Conservation (phyloP, 1,140 invertebrate genomes). For the Drosophila yakuba region DNA sequence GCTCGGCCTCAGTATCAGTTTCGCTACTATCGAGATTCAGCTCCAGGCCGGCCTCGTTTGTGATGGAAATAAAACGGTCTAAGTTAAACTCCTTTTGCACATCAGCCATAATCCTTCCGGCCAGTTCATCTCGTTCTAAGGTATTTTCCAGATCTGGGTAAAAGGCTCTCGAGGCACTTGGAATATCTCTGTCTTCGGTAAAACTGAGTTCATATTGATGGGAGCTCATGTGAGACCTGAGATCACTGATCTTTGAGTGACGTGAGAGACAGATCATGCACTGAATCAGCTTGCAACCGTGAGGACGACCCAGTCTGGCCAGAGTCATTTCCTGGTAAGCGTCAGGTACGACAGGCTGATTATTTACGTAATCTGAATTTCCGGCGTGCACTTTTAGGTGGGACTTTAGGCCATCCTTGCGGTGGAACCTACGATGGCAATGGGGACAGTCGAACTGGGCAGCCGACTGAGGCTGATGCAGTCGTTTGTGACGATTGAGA, state of each 20-base stretch:
- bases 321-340: constrained; percentile 6
- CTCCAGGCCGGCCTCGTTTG: constrained; percentile 72
- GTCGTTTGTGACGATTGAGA: constrained; percentile 85
- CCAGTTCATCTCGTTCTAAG: constrained; percentile 37
- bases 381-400: constrained; percentile 65
- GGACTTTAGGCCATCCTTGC: constrained; percentile 85
- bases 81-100: constrained; percentile 40
- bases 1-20: constrained; percentile 66
- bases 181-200: constrained; percentile 23
- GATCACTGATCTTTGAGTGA: constrained; percentile 68
- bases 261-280: constrained; percentile 78
- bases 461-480: constrained; percentile 85
- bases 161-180: constrained; percentile 28
- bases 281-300: constrained; percentile 74
- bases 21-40: constrained; percentile 74
- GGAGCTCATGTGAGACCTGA: constrained; percentile 51
- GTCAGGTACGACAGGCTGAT: background rate
- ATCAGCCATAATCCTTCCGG: constrained; percentile 57
- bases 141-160: constrained; percentile 58
- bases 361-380: background rate
- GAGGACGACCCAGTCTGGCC: constrained; percentile 48
- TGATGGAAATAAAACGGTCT: constrained; percentile 73
- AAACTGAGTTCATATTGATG: constrained; percentile 54
- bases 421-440: constrained; percentile 86
- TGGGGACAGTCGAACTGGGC: constrained; percentile 85